Conservation (phyloP, 1,140 invertebrate species). For the Drosophila oshimai region DNA sequence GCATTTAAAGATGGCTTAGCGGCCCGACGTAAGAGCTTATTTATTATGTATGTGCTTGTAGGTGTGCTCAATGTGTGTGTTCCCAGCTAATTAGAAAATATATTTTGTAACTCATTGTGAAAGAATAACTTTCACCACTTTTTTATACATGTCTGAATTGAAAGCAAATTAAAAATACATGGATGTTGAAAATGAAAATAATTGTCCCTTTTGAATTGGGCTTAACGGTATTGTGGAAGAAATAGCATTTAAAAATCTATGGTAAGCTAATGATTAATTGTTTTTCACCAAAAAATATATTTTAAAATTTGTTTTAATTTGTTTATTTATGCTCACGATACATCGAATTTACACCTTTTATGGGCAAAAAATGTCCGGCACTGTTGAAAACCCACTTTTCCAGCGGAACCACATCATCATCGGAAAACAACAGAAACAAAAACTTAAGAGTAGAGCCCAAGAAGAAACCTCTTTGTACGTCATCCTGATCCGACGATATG, state of each 20-base stretch:
- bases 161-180: constrained; percentile 5
- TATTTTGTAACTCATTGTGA: constrained; percentile 28
- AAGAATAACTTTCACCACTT: constrained; percentile 24
- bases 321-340: constrained; percentile 3
- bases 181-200: neutral
- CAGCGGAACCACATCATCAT: constrained; percentile 93
- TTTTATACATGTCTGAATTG: constrained; percentile 41
- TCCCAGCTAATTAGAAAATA: constrained; percentile 16
- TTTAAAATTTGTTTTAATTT: no score
- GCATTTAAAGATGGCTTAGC: neutral
- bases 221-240: no score
- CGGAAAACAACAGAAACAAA: constrained; percentile 93
- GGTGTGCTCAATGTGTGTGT: constrained; percentile 32
- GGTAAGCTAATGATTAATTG: no score
- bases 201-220: no score
- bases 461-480: constrained; percentile 99
- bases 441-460: constrained; percentile 97
- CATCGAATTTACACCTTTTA: constrained; percentile 87
- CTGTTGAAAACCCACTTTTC: constrained; percentile 99
- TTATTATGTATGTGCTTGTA: constrained; percentile 24
- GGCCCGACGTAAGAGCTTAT: constrained; percentile 11
- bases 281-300: neutral
- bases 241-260: no score
- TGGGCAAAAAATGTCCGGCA: constrained; percentile 96
- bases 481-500: constrained; percentile 92